These are phyloP conservation scores for Ernsta delagoae DNA, from an alignment of 2,888 invertebrate genomes.

Conservation along the genomic window DNA sequence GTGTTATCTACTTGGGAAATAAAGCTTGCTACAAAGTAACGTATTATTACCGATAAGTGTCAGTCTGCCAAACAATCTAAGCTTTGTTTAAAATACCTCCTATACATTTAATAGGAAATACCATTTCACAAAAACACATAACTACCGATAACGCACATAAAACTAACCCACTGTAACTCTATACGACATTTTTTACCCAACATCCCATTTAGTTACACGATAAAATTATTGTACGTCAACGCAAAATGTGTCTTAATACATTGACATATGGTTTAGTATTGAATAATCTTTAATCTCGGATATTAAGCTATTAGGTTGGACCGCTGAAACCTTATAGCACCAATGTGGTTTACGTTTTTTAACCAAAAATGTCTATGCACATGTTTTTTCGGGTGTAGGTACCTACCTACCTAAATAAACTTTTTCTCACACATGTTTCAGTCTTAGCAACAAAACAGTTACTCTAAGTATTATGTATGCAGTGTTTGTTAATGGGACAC, in stretches of 20 bases:
- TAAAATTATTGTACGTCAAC: constrained; percentile 44
- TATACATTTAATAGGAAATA: constrained; percentile 31
- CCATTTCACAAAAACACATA: constrained; percentile 42
- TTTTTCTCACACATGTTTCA: background rate
- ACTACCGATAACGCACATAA: constrained; percentile 48
- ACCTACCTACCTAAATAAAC: constrained; percentile 3
- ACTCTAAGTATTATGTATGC: too few species aligned
- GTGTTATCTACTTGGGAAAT: too few species aligned
- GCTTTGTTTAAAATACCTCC: too few species aligned
- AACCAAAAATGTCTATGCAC: constrained; percentile 50
- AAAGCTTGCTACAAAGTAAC: too few species aligned
- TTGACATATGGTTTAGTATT: constrained; percentile 44
- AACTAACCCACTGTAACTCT: constrained; percentile 48
- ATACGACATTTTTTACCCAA: constrained; percentile 54
- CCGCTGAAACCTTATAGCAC: constrained; percentile 64
- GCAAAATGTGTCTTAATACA: constrained; percentile 39
- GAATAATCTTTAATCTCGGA: constrained; percentile 33
- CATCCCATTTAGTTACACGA: constrained; percentile 54
- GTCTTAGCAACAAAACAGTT: too few species aligned
- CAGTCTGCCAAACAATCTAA: too few species aligned
- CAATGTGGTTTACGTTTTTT: constrained; percentile 55
- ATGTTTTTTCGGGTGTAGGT: constrained; percentile 44
- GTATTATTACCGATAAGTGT: too few species aligned
- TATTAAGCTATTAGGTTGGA: constrained; percentile 63
- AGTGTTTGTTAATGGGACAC: too few species aligned